Conservation (phyloP, 2,113 vertebrate genomes). For the Muntiacus muntjak region DNA sequence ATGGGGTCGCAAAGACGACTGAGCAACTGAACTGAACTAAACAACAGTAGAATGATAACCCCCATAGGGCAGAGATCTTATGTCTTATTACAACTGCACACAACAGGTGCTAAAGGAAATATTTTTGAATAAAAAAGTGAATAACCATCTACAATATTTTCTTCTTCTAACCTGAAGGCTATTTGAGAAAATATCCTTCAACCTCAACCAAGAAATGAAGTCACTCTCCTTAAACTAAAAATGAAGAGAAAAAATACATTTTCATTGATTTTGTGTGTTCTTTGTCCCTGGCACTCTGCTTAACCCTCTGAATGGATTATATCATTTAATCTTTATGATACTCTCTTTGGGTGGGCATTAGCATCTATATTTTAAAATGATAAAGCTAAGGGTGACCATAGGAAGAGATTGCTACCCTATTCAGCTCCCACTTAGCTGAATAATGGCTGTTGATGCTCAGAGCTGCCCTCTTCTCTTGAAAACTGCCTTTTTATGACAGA, state of each 20-base stretch:
- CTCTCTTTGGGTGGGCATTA: background rate
- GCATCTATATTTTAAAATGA: background rate
- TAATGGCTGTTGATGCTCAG: background rate
- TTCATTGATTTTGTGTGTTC: background rate
- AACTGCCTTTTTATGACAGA: background rate
- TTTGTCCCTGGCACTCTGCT: background rate
- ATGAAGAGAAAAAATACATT: background rate
- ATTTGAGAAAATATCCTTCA: background rate
- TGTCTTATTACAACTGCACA: background rate
- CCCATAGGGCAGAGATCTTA: background rate
- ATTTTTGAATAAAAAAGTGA: background rate
- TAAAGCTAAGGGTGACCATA: background rate
- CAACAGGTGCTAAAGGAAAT: background rate
- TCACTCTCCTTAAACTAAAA: background rate
- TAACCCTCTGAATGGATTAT: background rate
- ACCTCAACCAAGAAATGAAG: slow-evolving; percentile 1
- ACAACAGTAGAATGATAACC: background rate
- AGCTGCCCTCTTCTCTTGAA: background rate
- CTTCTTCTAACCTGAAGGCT: background rate
- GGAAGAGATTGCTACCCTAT: background rate
- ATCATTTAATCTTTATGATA: background rate
- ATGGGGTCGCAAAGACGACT: background rate
- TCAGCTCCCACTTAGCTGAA: background rate
- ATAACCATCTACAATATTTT: background rate
- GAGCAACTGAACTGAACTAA: background rate